Conservation (phyloP, 2,113 vertebrate species). For the Heteronetta atricapilla region DNA sequence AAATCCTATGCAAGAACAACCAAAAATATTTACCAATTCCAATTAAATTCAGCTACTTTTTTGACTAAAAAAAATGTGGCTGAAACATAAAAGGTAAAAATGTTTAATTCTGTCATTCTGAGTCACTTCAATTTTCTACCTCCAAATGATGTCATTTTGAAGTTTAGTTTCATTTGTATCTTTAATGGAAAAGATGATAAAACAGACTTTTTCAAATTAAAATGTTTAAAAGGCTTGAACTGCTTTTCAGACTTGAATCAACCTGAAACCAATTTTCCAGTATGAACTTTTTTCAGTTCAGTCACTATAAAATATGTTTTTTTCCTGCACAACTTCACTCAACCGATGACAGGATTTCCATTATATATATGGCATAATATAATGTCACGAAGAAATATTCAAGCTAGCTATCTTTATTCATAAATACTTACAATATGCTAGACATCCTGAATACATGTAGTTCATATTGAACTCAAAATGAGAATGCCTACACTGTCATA, state of each 20-base stretch:
- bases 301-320: background rate
- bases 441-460: background rate
- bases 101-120: background rate
- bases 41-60: background rate
- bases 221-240: background rate
- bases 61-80: background rate
- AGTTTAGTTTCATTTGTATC: background rate
- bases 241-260: background rate
- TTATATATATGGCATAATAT: background rate
- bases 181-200: background rate
- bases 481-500: background rate
- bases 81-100: background rate
- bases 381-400: background rate
- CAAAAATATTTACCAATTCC: background rate
- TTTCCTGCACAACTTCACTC: background rate
- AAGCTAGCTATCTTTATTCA: background rate
- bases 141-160: background rate
- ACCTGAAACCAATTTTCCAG: background rate
- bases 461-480: background rate
- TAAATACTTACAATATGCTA: background rate
- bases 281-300: background rate
- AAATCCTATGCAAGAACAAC: background rate
- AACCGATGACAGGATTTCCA: background rate
- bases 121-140: background rate
- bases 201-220: background rate